A percentile compares a stretch with the other conserved stretches of the same genome.
Conservation (phyloP, 1,140 invertebrate genomes). For the Ostrea denselamellosa region DNA sequence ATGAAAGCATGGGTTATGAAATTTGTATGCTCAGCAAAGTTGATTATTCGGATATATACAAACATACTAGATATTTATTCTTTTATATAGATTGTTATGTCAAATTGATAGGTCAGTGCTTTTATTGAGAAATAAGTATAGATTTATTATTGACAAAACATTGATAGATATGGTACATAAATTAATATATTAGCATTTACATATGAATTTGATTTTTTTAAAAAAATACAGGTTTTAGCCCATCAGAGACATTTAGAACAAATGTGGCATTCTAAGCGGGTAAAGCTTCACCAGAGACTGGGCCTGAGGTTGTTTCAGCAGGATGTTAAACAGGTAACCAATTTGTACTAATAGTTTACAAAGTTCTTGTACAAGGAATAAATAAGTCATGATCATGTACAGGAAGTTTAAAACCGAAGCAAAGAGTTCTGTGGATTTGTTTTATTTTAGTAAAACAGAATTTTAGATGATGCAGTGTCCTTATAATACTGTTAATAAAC, state of each 20-base stretch:
- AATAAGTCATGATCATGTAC: background rate
- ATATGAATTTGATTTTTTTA: no score
- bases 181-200: no score
- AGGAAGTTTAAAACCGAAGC: background rate
- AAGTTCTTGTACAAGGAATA: background rate
- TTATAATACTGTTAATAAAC: no score
- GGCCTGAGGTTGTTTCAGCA: slow-evolving; percentile 96
- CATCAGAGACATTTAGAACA: slow-evolving; percentile 95
- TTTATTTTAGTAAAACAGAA: no score
- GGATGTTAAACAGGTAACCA: slow-evolving; percentile 84
- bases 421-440: background rate
- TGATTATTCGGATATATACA: no score
- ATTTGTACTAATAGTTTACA: background rate
- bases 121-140: slow-evolving; percentile 9
- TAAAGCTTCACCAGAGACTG: slow-evolving; percentile 94
- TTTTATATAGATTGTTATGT: no score
- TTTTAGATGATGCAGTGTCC: no score
- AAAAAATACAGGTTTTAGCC: slow-evolving; percentile 88
- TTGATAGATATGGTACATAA: no score
- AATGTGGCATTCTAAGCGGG: slow-evolving; percentile 95
- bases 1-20: no score
- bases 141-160: no score
- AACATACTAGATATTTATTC: no score
- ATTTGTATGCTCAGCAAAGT: no score
- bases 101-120: background rate